Evolutionary conservation across 2,113 vertebrate species (phyloP).

Genomic region (Pelecanus crispus): DNA sequence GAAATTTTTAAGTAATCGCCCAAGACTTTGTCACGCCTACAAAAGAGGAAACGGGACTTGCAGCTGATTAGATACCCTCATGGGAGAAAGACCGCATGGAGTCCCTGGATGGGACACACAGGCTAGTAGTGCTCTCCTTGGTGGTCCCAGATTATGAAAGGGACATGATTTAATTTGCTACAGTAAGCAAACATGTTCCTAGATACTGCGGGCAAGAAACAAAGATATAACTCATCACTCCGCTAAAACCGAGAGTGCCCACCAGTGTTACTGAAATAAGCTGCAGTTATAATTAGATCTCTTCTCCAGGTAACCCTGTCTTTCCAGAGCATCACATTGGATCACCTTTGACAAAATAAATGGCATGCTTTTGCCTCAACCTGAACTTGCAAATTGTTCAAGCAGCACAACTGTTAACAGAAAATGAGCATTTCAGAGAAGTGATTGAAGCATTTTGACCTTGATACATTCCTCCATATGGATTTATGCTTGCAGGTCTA

Average conservation of each 20-base stretch:
- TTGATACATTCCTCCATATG: constrained; percentile 29
- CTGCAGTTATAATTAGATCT: neutral
- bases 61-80: neutral
- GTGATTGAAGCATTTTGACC: constrained; percentile 31
- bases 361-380: neutral
- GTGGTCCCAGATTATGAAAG: neutral
- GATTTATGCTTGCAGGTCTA: constrained; percentile 5
- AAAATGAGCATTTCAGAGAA: constrained; percentile 29
- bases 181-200: neutral
- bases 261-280: neutral
- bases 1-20: neutral
- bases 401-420: neutral
- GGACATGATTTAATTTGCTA: neutral
- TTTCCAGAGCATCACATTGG: neutral
- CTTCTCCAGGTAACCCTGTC: neutral
- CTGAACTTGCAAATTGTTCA: neutral
- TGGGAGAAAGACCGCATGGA: neutral
- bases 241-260: neutral
- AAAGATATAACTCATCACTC: neutral
- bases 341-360: neutral
- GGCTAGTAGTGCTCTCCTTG: neutral
- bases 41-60: neutral
- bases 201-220: neutral
- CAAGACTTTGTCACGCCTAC: neutral
- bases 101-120: neutral